phyloP scores from a whole-genome alignment of 1,140 invertebrate species.

The Pygmarrhopalites habei region DNA sequence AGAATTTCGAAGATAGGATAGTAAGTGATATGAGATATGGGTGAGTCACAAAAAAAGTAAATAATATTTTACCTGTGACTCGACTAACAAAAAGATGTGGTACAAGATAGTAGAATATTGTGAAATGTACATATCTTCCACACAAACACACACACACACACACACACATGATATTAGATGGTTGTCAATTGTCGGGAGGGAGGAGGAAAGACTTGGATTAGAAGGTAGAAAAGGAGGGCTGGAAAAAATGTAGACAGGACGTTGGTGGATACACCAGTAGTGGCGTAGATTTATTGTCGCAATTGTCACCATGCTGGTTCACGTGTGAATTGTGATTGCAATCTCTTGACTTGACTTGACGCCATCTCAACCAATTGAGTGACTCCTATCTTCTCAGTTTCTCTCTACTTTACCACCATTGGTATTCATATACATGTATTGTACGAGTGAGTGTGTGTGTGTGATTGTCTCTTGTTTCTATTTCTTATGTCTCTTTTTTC shows the following conservation, averaged over 20 bases:
- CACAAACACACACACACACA: too few relatives aligned
- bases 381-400: not conserved
- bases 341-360: constrained; percentile 27
- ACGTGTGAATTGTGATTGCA: constrained; percentile 35
- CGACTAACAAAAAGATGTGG: too few relatives aligned
- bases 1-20: too few relatives aligned
- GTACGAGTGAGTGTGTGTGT: too few relatives aligned
- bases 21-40: too few relatives aligned
- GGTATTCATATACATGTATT: too few relatives aligned
- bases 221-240: not conserved
- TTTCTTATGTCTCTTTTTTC: too few relatives aligned
- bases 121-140: too few relatives aligned
- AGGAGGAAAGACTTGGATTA: not conserved
- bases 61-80: too few relatives aligned
- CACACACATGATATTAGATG: not conserved
- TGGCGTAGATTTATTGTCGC: constrained; percentile 34
- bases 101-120: too few relatives aligned
- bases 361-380: constrained; percentile 27
- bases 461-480: too few relatives aligned
- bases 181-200: not conserved
- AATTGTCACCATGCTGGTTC: constrained; percentile 31
- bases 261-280: constrained; percentile 16
- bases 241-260: constrained; percentile 5
- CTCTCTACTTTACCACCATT: not conserved
- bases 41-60: too few relatives aligned